Percentiles rank a stretch among this genome's conserved stretches.
Conservation (phyloP, 2,113 vertebrate species). For the Phrynocephalus versicolor region DNA sequence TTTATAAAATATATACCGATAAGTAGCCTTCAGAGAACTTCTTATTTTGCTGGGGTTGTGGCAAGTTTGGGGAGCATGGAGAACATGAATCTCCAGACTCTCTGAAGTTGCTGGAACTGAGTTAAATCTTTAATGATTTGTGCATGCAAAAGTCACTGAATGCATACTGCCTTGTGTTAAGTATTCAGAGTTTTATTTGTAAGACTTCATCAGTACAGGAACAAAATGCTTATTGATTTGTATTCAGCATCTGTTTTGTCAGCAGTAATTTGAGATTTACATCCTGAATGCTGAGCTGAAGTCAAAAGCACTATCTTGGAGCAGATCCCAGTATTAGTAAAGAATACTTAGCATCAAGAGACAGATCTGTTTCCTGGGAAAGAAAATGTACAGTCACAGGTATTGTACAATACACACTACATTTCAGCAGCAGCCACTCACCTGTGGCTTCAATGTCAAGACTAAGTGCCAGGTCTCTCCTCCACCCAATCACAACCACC, state of each 20-base stretch:
- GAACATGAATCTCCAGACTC: no score
- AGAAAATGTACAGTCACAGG: neutral
- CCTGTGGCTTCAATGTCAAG: neutral
- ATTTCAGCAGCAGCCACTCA: neutral
- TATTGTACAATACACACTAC: neutral
- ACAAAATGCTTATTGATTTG: constrained; percentile 57
- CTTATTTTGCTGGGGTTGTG: no score
- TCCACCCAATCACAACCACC: neutral
- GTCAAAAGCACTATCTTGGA: constrained; percentile 55
- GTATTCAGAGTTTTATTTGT: constrained; percentile 38
- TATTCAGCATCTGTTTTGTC: constrained; percentile 54
- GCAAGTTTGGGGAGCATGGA: no score
- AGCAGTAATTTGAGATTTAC: constrained; percentile 65
- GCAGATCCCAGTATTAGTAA: constrained; percentile 44
- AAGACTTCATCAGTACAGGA: constrained; percentile 47
- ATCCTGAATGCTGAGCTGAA: constrained; percentile 42
- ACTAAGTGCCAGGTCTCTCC: neutral
- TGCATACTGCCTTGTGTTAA: constrained; percentile 32
- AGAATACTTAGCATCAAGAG: constrained; percentile 49
- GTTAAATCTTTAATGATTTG: neutral
- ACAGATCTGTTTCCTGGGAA: neutral
- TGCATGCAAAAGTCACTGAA: constrained; percentile 22
- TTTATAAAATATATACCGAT: no score
- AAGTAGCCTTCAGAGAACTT: no score
- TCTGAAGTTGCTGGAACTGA: no score